Evolutionary conservation across 2,113 vertebrate genomes (phyloP), one percentile per base, ranked within the genome.

Genomic region (Panurus biarmicus): DNA sequence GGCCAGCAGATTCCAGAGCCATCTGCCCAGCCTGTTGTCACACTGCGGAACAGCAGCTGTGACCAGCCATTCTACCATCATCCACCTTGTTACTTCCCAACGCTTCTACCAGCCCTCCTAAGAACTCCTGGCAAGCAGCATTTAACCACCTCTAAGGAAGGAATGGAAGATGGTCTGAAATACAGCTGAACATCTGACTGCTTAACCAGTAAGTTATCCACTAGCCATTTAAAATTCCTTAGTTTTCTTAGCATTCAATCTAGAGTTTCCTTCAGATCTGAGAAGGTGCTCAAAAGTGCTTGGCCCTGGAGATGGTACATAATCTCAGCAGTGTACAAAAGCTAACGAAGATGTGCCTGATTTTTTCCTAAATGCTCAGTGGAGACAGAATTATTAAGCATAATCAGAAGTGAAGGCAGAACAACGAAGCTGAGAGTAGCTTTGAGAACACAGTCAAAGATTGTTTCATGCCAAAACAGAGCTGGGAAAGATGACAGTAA

Each of bases 31-130:
- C 9, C 29, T 12, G 4, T 1, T 26, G 28, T 10, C 38, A 36
- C 13, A n/a, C 1, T 0, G 1, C 0, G 1, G 16, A 61, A 38
- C 15, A 36, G 48, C 25, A 26, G 2, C 28, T 33, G 11, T 5
- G 12, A 31, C 53, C n/a, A n/a, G 31, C 4, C 0, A 10, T 26
- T 24, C 70, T 14, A 24, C 35, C 20, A 57, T 4, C 17, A 20
- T 3, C 67, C 7, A 2, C 33, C 38, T 26, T 17, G 8, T 2
- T 42, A 36, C 54, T 60, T 54, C 20, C 1, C 58, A 70, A 28
- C 15, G 8, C 79, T 44, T 42, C 18, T 5, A 33, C 38, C 35
- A 72, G 6, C 15, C 28, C 47, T 18, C 19, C 12, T 0, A 42
- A 66, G 50, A 42, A 73, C 15, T 61, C 56, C 56, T 36, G 13